Evolutionary conservation across 2,888 invertebrate genomes (phyloP).

Genomic region (Gymnoscelis rufifasciata): DNA sequence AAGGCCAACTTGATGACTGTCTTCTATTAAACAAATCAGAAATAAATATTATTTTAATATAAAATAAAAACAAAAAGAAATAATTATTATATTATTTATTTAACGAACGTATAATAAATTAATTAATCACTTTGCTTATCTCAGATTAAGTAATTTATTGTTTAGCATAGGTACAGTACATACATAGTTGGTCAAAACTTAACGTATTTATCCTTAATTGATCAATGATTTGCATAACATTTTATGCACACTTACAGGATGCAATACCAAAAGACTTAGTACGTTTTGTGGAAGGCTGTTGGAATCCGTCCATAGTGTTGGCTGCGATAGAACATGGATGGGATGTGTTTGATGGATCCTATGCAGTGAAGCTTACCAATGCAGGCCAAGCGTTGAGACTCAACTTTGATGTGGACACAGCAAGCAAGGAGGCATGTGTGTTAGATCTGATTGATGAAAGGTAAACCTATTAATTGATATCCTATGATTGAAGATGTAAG

Average conservation of each 20-base stretch:
- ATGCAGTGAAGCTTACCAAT: conserved; percentile 85
- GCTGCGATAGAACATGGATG: conserved; percentile 87
- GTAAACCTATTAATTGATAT: neutral
- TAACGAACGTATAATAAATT: no score
- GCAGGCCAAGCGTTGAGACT: conserved; percentile 84
- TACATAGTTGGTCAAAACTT: no score
- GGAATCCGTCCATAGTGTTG: conserved; percentile 85
- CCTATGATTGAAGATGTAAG: no score
- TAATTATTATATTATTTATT: no score
- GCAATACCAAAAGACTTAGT: conserved; percentile 83
- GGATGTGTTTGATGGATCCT: conserved; percentile 94
- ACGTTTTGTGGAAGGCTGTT: conserved; percentile 87
- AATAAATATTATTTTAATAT: no score
- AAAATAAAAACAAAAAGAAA: no score
- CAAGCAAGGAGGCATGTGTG: neutral
- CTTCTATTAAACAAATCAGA: no score
- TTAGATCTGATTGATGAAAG: conserved; percentile 3
- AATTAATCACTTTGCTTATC: no score
- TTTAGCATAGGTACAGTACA: no score
- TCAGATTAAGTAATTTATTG: no score
- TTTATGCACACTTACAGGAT: conserved; percentile 61
- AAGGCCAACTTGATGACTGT: no score
- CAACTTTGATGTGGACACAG: conserved; percentile 57
- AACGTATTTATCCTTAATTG: neutral
- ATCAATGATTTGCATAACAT: no score